Conservation (phyloP, 2,113 vertebrate species). For the Nothocercus nigrocapillus region DNA sequence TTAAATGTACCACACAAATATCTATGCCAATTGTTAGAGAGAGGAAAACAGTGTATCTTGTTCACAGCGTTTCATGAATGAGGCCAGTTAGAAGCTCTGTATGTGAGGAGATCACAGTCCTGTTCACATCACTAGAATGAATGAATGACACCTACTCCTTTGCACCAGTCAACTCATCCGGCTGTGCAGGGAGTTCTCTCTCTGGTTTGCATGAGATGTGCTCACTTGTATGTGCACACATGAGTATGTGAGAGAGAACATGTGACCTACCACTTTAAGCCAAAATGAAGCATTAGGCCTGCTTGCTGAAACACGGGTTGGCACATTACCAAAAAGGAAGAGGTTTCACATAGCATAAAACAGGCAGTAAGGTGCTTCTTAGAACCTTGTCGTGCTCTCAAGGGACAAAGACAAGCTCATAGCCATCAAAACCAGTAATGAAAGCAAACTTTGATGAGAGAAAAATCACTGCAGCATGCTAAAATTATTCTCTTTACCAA, state of each 20-base stretch:
- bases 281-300: background rate
- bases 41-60: background rate
- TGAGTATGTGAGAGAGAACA: background rate
- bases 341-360: constrained; percentile 15
- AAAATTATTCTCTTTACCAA: constrained; percentile 2
- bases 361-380: constrained; percentile 24
- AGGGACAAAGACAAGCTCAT: constrained; percentile 31
- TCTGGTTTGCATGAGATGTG: background rate
- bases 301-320: background rate
- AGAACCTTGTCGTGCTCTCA: background rate
- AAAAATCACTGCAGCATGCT: constrained; percentile 35
- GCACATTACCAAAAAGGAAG: background rate
- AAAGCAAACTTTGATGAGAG: constrained; percentile 43
- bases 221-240: background rate
- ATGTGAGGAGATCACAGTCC: background rate
- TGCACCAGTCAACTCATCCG: background rate
- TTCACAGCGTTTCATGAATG: background rate
- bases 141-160: background rate
- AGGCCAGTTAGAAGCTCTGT: background rate
- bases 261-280: background rate
- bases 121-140: background rate
- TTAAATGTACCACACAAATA: background rate
- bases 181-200: background rate
- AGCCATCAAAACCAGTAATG: constrained; percentile 47
- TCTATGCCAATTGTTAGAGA: background rate